These are phyloP conservation scores for Dasypogon diadema DNA, from an alignment of 2,888 invertebrate genomes.

Conservation along the genomic window DNA sequence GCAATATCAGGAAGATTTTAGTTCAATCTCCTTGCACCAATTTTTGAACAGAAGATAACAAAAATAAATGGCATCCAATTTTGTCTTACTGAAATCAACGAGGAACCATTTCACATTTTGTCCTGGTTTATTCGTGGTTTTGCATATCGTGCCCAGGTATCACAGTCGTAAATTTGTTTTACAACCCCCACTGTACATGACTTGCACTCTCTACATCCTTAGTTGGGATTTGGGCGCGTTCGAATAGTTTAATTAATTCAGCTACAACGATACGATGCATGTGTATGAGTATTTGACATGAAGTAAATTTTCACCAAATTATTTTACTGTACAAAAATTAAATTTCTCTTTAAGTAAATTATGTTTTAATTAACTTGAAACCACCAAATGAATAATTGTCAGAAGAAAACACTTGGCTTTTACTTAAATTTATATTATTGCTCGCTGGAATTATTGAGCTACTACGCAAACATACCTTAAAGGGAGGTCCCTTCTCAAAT, in stretches of 20 bases:
- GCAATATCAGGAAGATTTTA: neutral
- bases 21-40: neutral
- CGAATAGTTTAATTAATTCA: slow-evolving; percentile 26
- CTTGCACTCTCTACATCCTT: neutral
- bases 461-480: neutral
- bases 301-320: neutral
- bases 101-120: slow-evolving; percentile 13
- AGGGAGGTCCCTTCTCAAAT: neutral
- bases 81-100: neutral
- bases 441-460: neutral
- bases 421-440: neutral
- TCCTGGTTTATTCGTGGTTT: slow-evolving; percentile 17
- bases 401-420: neutral
- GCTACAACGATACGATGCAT: neutral
- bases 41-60: neutral
- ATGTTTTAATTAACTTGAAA: slow-evolving; percentile 28
- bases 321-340: slow-evolving; percentile 21
- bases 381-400: neutral
- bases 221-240: neutral
- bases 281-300: neutral
- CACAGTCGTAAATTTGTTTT: slow-evolving; percentile 28
- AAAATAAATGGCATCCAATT: slow-evolving; percentile 27
- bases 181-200: slow-evolving; percentile 19
- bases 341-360: slow-evolving; percentile 26
- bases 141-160: slow-evolving; percentile 28